phyloP scores from a whole-genome alignment of 2,888 invertebrate genomes.

The Drosophila bunnanda region DNA sequence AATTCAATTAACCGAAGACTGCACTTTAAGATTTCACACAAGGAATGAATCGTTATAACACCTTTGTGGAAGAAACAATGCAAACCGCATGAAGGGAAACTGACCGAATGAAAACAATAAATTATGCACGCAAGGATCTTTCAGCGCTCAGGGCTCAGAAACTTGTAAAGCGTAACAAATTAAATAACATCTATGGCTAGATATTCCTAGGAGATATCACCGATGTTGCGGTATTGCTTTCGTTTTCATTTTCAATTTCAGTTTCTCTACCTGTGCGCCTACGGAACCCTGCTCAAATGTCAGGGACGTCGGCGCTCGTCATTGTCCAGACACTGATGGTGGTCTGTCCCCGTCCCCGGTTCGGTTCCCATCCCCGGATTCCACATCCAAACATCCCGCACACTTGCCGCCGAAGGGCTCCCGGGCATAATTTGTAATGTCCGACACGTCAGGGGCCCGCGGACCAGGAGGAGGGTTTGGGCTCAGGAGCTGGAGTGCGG shows the following conservation, averaged over 20 bases:
- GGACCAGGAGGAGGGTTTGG: constrained; percentile 2
- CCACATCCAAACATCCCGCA: constrained; percentile 13
- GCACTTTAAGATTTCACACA: constrained; percentile 78
- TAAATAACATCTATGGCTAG: constrained; percentile 62
- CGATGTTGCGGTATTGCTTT: constrained; percentile 60
- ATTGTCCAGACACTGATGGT: constrained; percentile 76
- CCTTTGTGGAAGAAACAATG: constrained; percentile 64
- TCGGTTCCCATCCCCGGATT: constrained; percentile 1
- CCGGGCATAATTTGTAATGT: constrained; percentile 80
- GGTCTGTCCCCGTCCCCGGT: constrained; percentile 48
- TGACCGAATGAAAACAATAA: constrained; percentile 55
- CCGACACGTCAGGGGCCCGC: constrained; percentile 69
- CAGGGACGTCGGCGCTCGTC: constrained; percentile 64
- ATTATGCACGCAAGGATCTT: constrained; percentile 75
- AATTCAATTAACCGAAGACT: constrained; percentile 58
- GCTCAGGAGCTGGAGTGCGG: constrained; percentile 14
- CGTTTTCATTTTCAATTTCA: constrained; percentile 62
- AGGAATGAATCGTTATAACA: constrained; percentile 55
- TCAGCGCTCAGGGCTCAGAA: constrained; percentile 50
- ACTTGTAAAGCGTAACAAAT: constrained; percentile 68
- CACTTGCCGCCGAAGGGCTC: constrained; percentile 47
- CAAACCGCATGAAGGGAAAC: constrained; percentile 57
- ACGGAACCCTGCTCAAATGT: constrained; percentile 46
- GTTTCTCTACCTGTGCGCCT: constrained; percentile 27
- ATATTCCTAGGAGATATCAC: constrained; percentile 25